Evolutionary conservation across 2,888 invertebrate genomes (phyloP).

Genomic region (Drosophila siamana): DNA sequence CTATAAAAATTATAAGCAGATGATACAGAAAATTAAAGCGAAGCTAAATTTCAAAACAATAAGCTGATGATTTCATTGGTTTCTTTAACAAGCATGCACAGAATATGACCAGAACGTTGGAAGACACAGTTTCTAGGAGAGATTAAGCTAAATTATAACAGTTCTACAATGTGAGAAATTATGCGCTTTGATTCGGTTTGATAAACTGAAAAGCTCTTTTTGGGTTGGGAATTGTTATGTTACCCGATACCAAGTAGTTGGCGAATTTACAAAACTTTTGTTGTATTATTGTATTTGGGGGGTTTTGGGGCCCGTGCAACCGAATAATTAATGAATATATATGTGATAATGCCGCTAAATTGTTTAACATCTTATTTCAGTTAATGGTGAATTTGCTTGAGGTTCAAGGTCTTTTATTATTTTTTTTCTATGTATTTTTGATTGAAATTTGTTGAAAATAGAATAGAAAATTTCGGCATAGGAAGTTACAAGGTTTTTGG

Average conservation of each 20-base stretch:
- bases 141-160: slow-evolving; percentile 35
- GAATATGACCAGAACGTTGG: slow-evolving; percentile 32
- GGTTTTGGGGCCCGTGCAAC: slow-evolving; percentile 44
- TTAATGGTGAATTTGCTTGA: slow-evolving; percentile 39
- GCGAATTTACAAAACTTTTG: slow-evolving; percentile 43
- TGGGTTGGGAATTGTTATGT: slow-evolving; percentile 13
- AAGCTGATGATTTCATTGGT: slow-evolving; percentile 11
- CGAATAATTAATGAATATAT: slow-evolving; percentile 45
- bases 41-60: background rate
- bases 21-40: background rate
- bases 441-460: slow-evolving; percentile 41
- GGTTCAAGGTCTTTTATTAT: slow-evolving; percentile 52
- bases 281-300: background rate
- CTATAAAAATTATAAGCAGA: slow-evolving; percentile 33
- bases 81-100: slow-evolving; percentile 53
- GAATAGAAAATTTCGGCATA: slow-evolving; percentile 61
- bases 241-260: slow-evolving; percentile 27
- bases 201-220: background rate
- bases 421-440: slow-evolving; percentile 16
- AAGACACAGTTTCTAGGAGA: slow-evolving; percentile 11
- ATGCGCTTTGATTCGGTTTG: slow-evolving; percentile 1
- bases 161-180: slow-evolving; percentile 35
- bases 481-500: slow-evolving; percentile 44
- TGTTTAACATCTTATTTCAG: slow-evolving; percentile 3
- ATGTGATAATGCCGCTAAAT: slow-evolving; percentile 18